Evolutionary conservation across 2,888 invertebrate genomes (phyloP), one percentile per base, ranked within the genome.

Genomic region (Ophion ellenae): DNA sequence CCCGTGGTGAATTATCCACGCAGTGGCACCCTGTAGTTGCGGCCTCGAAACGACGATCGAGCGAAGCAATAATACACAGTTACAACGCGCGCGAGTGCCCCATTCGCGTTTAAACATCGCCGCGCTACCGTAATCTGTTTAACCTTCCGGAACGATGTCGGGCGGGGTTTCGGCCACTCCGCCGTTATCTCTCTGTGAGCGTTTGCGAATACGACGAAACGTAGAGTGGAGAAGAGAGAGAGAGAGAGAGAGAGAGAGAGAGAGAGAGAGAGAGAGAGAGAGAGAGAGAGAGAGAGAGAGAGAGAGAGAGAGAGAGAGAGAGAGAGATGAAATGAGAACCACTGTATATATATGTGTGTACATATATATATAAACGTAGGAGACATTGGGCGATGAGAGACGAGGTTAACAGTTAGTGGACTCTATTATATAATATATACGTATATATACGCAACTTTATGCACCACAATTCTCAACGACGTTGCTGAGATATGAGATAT

Each of bases 111-210:
- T 91, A 91, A 92, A 91, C 92, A 92, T 90, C 89, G 89, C 53
- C 53, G 14, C 86, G 88, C 87, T 89, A 87, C 89, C 53, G 90
- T 92, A 93, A 92, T 92, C 93, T 92, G 92, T 92, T 92, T 92
- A 93, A 92, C 92, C 91, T 93, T 90, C 89, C 88, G 89, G 90
- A 92, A 92, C 91, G 92, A 91, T 91, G 92, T 91, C 90, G 86
- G 90, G 88, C 90, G 86, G 90, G 88, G 88, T 84, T 79, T 76
- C 86, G 75, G 86, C 53, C 53, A 64, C 84, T 77, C 81, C 70
- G 70, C 71, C 85, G 87, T 89, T 87, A 87, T 87, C 84, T 86
- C 75, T 66, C 63, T 59, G 20, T 53, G 80, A 90, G 92, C 90
- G 53, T 91, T 91, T 90, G 91, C 88, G 89, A 89, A 89, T 91